A percentile compares a stretch with the other conserved stretches of the same genome.
Evolutionary conservation across 2,797 vertebrate species (phyloP).

Genomic region (Hydrophis major): DNA sequence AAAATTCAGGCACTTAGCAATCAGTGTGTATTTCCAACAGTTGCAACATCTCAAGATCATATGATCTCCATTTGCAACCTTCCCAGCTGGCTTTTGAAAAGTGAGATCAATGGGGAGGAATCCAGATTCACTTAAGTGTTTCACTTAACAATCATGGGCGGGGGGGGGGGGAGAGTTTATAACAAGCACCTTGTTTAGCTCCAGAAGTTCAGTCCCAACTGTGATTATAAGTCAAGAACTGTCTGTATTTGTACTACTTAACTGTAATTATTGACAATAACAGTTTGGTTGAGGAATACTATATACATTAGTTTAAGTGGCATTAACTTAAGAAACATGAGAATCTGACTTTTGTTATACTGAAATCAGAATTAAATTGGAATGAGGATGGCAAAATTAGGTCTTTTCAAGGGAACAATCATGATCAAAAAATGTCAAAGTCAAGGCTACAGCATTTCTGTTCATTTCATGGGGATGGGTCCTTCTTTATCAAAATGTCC

Average conservation of each 20-base stretch:
- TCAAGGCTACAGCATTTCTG: background rate
- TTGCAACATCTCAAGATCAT: background rate
- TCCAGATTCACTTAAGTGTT: background rate
- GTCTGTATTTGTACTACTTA: background rate
- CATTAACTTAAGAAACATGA: background rate
- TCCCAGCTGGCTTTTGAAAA: background rate
- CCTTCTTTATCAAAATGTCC: background rate
- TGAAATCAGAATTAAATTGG: background rate
- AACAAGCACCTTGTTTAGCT: background rate
- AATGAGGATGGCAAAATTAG: background rate
- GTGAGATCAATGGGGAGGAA: background rate
- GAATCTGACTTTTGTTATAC: background rate
- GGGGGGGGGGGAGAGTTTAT: fast-evolving
- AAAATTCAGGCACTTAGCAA: background rate
- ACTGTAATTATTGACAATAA: background rate
- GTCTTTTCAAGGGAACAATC: background rate
- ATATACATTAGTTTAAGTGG: background rate
- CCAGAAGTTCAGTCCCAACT: background rate
- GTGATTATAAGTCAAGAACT: background rate
- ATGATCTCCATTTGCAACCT: background rate
- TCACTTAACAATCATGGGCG: background rate
- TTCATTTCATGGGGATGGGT: background rate
- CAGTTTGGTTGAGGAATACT: background rate
- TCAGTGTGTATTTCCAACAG: background rate
- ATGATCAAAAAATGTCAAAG: background rate